A percentile compares a stretch with the other conserved stretches of the same genome.
phyloP scores from a whole-genome alignment of 2,113 vertebrate genomes.

The Corydoras maculifer region DNA sequence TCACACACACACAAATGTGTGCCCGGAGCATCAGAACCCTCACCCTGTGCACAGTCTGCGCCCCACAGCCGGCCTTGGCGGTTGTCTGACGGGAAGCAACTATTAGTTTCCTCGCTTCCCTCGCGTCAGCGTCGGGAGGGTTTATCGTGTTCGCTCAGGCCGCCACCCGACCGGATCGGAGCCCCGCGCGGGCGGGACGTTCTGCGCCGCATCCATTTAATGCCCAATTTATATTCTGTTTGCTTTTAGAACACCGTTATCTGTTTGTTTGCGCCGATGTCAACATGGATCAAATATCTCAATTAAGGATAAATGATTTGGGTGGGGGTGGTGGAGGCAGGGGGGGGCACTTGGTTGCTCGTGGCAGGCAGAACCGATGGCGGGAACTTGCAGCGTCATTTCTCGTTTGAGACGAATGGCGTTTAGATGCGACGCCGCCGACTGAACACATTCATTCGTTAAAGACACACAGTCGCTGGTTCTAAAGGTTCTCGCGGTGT shows the following conservation, averaged over 20 bases:
- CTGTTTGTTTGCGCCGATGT: not conserved
- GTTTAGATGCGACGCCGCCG: conserved; percentile 45
- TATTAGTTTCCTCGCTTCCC: too few species aligned
- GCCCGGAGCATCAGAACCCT: too few species aligned
- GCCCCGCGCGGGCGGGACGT: too few species aligned
- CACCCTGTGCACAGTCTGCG: too few species aligned
- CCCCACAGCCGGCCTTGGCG: too few species aligned
- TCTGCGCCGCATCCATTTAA: too few species aligned
- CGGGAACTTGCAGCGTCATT: conserved; percentile 39
- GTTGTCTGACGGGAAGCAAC: too few species aligned
- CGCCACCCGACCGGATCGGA: too few species aligned
- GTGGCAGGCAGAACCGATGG: conserved; percentile 24
- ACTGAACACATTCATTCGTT: conserved; percentile 43
- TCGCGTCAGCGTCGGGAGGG: too few species aligned
- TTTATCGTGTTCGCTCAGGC: too few species aligned
- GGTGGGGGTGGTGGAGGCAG: not conserved
- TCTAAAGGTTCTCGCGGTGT: not conserved
- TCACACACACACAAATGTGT: not conserved
- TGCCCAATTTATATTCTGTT: too few species aligned
- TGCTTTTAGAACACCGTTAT: not conserved
- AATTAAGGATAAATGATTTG: conserved; percentile 3
- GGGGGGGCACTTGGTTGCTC: conserved; percentile 13
- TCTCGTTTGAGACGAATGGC: conserved; percentile 29
- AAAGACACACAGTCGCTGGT: conserved; percentile 44
- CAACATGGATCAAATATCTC: not conserved